Percentiles rank a stretch among this genome's conserved stretches.
phyloP scores from a whole-genome alignment of 2,797 vertebrate genomes.

The Tinamus major region DNA sequence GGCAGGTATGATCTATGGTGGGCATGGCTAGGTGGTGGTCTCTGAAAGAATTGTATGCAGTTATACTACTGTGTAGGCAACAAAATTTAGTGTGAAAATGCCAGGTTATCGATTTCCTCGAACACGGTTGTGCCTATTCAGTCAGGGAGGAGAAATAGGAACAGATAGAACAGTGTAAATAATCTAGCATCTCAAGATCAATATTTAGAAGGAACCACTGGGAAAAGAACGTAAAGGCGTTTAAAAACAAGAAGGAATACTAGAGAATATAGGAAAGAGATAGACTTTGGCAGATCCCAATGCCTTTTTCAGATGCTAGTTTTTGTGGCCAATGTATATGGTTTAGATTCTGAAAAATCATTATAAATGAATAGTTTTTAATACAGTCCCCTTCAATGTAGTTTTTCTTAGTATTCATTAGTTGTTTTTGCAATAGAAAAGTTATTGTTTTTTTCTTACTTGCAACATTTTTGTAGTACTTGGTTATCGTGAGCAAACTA shows the following conservation, averaged over 20 bases:
- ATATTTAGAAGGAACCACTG: not conserved
- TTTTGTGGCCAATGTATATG: fast-evolving
- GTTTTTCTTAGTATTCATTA: not conserved
- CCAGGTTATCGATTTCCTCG: not conserved
- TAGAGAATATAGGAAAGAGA: not conserved
- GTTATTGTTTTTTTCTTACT: not conserved
- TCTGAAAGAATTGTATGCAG: fast-evolving
- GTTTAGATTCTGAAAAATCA: not conserved
- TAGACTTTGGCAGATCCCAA: not conserved
- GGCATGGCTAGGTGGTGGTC: fast-evolving
- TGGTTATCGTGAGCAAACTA: fast-evolving
- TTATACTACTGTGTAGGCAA: fast-evolving
- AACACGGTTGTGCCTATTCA: not conserved
- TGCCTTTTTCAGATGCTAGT: not conserved
- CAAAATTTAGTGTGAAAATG: not conserved
- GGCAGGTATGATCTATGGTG: constrained; percentile 78
- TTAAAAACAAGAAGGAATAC: not conserved
- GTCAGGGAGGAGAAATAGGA: not conserved
- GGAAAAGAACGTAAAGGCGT: not conserved
- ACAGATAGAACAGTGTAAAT: not conserved
- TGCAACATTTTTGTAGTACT: not conserved
- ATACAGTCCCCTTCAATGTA: fast-evolving
- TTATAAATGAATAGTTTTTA: not conserved
- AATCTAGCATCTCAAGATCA: fast-evolving
- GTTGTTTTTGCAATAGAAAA: fast-evolving